Percentiles rank a stretch among this genome's conserved stretches.
Conservation (phyloP, 2,113 vertebrate species). For the Melanerpes aurifrons region DNA sequence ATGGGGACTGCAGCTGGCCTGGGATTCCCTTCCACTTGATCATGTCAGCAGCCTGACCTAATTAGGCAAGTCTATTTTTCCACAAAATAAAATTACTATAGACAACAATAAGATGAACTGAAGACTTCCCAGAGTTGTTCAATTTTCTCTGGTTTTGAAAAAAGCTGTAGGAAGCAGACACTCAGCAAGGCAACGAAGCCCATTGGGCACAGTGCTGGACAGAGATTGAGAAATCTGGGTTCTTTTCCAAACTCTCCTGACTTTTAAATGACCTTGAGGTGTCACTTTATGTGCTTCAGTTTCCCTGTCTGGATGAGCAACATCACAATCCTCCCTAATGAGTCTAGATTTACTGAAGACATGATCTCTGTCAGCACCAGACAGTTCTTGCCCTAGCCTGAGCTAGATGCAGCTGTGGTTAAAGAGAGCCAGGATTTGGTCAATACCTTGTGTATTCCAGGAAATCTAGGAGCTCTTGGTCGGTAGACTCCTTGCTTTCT, state of each 20-base stretch:
- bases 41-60: neutral
- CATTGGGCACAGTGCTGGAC: conserved; percentile 10
- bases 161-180: neutral
- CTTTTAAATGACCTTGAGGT: conserved; percentile 48
- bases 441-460: neutral
- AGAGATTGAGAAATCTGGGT: conserved; percentile 41
- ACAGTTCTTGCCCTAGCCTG: neutral
- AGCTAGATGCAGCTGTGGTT: neutral
- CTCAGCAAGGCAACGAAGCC: neutral
- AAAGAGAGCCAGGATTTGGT: neutral
- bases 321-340: neutral
- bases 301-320: neutral
- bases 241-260: conserved; percentile 23
- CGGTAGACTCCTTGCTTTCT: neutral
- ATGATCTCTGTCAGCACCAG: neutral
- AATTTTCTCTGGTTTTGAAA: neutral
- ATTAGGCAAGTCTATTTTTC: neutral
- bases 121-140: neutral
- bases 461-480: neutral
- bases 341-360: neutral
- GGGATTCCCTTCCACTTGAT: neutral
- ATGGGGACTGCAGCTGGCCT: neutral
- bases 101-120: neutral
- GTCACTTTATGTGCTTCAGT: neutral
- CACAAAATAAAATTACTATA: neutral